These are phyloP conservation scores for Lipophrys pholis DNA, from an alignment of 2,113 vertebrate genomes.

Conservation along the genomic window DNA sequence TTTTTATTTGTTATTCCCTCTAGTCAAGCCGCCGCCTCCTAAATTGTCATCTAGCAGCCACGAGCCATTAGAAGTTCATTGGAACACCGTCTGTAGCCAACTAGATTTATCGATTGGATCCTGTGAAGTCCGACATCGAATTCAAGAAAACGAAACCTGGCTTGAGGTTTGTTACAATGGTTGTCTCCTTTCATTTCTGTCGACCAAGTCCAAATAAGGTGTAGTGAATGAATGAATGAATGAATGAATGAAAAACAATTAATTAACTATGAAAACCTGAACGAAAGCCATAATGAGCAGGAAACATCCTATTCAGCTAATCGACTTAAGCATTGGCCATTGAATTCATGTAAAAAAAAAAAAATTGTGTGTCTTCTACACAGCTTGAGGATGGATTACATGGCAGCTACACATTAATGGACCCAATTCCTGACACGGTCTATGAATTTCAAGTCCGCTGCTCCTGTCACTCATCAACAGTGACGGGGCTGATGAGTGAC, in stretches of 20 bases:
- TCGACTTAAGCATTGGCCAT: not conserved
- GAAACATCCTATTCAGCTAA: not conserved
- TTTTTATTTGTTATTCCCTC: not conserved
- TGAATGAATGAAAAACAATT: not conserved
- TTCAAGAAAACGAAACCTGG: constrained; percentile 52
- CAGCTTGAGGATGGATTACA: constrained; percentile 23
- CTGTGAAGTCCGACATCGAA: constrained; percentile 70
- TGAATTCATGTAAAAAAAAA: too few species aligned
- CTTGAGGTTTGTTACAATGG: constrained; percentile 57
- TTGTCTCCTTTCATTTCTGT: constrained; percentile 6
- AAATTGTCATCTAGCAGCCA: not conserved
- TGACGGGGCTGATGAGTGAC: constrained; percentile 68
- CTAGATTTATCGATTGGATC: accelerated
- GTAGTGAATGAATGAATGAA: not conserved
- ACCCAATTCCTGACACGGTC: constrained; percentile 52
- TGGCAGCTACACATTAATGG: not conserved
- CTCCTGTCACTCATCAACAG: constrained; percentile 31
- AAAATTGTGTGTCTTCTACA: not conserved
- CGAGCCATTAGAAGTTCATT: constrained; percentile 58
- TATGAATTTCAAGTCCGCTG: constrained; percentile 84
- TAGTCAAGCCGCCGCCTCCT: constrained; percentile 73
- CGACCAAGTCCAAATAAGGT: not conserved
- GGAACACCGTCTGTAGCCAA: constrained; percentile 37
- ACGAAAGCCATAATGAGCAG: not conserved
- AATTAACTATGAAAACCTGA: not conserved